Conservation (phyloP, 2,888 invertebrate genomes). For the Dryocosmus kuriphilus region DNA sequence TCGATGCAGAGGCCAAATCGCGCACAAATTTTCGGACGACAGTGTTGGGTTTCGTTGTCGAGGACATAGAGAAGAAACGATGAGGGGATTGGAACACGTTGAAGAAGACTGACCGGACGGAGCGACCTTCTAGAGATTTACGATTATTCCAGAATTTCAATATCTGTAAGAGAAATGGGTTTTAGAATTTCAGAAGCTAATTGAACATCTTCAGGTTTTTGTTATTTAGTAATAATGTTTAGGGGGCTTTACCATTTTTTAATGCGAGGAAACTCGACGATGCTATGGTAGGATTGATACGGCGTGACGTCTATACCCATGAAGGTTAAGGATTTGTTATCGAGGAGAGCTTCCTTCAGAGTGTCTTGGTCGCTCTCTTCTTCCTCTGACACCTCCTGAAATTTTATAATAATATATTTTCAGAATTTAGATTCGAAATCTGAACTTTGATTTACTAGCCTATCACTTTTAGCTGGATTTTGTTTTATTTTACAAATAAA, state of each 20-base stretch:
- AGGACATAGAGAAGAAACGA: constrained; percentile 97
- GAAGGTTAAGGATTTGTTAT: constrained; percentile 97
- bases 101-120: constrained; percentile 98
- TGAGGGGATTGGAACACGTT: constrained; percentile 97
- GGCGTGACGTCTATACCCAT: constrained; percentile 92
- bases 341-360: constrained; percentile 94
- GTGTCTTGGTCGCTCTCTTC: constrained; percentile 93
- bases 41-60: constrained; percentile 99
- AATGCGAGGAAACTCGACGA: constrained; percentile 99
- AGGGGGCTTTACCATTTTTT: constrained; percentile 97
- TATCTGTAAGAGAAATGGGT: constrained; percentile 81
- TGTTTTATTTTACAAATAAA: too few species aligned
- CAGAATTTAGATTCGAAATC: background rate
- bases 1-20: constrained; percentile 97
- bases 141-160: constrained; percentile 99
- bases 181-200: background rate
- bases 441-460: too few species aligned
- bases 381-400: constrained; percentile 80
- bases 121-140: constrained; percentile 97
- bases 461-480: too few species aligned
- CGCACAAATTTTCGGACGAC: constrained; percentile 95
- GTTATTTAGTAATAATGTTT: background rate
- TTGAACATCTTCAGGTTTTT: background rate
- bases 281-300: constrained; percentile 97
- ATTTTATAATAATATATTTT: background rate